Conservation (phyloP, 2,113 vertebrate species). For the Lamprotornis superbus region DNA sequence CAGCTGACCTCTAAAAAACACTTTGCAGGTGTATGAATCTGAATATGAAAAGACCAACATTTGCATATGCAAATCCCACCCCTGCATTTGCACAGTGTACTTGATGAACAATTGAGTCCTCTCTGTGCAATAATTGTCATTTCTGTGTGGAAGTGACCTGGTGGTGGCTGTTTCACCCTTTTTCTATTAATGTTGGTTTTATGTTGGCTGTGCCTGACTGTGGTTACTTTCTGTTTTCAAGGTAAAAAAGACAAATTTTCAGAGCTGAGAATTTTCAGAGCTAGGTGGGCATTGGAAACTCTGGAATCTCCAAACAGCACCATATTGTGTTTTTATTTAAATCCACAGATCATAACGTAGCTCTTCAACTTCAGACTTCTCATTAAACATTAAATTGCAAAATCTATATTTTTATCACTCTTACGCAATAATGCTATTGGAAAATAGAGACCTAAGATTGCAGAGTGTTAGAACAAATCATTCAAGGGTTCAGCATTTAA, state of each 20-base stretch:
- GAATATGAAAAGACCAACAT: background rate
- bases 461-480: background rate
- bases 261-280: background rate
- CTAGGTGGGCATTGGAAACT: background rate
- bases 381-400: background rate
- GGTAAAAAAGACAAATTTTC: background rate
- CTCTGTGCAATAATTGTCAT: background rate
- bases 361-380: background rate
- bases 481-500: background rate
- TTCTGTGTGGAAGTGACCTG: background rate
- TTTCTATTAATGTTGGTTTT: background rate
- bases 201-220: background rate
- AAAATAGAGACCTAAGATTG: background rate
- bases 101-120: background rate
- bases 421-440: background rate
- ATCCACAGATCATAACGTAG: background rate
- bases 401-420: background rate
- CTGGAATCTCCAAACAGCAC: background rate
- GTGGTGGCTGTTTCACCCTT: background rate
- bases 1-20: background rate
- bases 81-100: background rate
- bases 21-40: background rate
- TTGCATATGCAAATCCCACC: background rate
- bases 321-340: background rate
- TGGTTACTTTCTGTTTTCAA: background rate